Evolutionary conservation across 2,888 invertebrate genomes (phyloP).

Genomic region (Cremastobaeus sp.): DNA sequence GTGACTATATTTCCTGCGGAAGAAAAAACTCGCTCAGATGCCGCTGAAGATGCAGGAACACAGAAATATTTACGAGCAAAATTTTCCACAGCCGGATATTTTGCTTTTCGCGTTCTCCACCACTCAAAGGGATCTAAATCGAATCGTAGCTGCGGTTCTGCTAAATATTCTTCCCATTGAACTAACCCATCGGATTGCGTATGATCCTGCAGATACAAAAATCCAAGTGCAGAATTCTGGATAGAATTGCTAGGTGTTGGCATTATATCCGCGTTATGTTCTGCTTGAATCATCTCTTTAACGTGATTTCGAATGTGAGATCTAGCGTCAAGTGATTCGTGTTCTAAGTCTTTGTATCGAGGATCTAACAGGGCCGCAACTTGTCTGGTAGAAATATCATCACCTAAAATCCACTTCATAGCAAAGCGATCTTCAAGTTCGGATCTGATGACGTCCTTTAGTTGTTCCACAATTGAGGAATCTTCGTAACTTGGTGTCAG

Average conservation of each 20-base stretch:
- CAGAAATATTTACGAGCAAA: slow-evolving; percentile 18
- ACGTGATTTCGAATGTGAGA: too few relatives aligned
- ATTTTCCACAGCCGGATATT: background rate
- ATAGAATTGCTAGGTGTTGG: too few relatives aligned
- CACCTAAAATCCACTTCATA: too few relatives aligned
- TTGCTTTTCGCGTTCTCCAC: slow-evolving; percentile 6
- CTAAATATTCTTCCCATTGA: too few relatives aligned
- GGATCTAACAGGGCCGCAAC: too few relatives aligned
- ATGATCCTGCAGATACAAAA: background rate
- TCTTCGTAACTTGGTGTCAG: background rate
- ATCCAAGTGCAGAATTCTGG: too few relatives aligned
- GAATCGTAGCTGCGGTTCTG: background rate
- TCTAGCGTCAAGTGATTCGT: too few relatives aligned
- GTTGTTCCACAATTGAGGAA: background rate
- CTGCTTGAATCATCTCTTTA: too few relatives aligned
- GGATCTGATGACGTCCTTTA: background rate
- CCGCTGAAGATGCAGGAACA: slow-evolving; percentile 9
- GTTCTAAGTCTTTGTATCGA: too few relatives aligned
- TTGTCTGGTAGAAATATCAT: too few relatives aligned
- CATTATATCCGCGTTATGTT: too few relatives aligned
- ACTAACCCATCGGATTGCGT: background rate
- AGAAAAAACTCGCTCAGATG: slow-evolving; percentile 7
- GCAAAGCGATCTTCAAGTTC: too few relatives aligned
- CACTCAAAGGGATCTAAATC: slow-evolving; percentile 11
- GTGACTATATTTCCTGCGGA: slow-evolving; percentile 18